Evolutionary conservation across 2,888 invertebrate species (phyloP), one percentile per base, ranked within the genome.

Genomic region (Eudasyphora cyanicolor): DNA sequence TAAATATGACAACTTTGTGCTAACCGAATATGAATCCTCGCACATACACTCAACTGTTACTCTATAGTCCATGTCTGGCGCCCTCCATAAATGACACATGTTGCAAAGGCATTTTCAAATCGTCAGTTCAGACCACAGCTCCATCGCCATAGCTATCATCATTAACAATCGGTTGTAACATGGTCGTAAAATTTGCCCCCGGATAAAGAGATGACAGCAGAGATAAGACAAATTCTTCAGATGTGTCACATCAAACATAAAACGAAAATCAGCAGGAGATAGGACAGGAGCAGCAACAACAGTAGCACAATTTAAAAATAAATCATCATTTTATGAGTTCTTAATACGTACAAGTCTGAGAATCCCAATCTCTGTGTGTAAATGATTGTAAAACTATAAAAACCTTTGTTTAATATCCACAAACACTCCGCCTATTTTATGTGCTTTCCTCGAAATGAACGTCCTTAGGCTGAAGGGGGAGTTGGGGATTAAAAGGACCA

Each of bases 291-390:
- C 38, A 10, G 38, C 27, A 14, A 29, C 29, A 29, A 45, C 29
- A n/a, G 45, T 51, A 51, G 42, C 62, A 64, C n/a, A n/a, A n/a
- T n/a, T n/a, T n/a, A n/a, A 83, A 79, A 57, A 78, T 86, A 86
- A 85, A 86, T 86, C 86, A 85, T 83, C 77, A 71, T 85, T 87
- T 87, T 85, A 87, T 85, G 85, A 75, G 82, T 84, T 88, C 87
- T 87, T 87, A 88, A 88, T 88, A 86, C 83, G 84, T 32, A 35
- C n/a, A 19, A 51, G 29, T 35, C 64, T 21, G 54, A 69, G 49
- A 27, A 64, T 51, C n/a, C 10, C 19, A 17, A 45, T 54, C 32
- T 73, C 29, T 67, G 21, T 76, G 38, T 17, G n/a, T 1, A 45
- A 49, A 57, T 32, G 14, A 4, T n/a, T 27, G 69, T 49, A 12